Conservation (phyloP, 2,888 invertebrate species). For the Chironomus riparius region DNA sequence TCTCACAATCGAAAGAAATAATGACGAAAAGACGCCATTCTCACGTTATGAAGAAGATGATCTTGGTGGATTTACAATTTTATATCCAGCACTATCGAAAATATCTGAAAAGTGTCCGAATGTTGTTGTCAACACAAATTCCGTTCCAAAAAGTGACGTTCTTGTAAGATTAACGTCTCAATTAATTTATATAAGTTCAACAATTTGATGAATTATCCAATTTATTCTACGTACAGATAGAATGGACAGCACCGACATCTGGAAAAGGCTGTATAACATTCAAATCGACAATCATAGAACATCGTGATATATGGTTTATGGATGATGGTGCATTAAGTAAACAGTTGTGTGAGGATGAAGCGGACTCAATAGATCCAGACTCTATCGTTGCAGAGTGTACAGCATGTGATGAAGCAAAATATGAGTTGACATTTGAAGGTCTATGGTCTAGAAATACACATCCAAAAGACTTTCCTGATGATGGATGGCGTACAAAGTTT, state of each 20-base stretch:
- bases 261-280: constrained; percentile 78
- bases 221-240: neutral
- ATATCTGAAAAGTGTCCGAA: constrained; percentile 75
- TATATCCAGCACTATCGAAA: constrained; percentile 65
- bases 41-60: constrained; percentile 28
- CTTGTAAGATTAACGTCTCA: constrained; percentile 44
- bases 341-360: constrained; percentile 61
- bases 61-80: constrained; percentile 55
- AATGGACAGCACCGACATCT: constrained; percentile 73
- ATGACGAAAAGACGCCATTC: constrained; percentile 39
- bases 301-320: constrained; percentile 67
- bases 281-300: constrained; percentile 68
- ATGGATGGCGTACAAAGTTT: constrained; percentile 76
- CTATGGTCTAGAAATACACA: constrained; percentile 94
- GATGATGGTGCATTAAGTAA: constrained; percentile 66
- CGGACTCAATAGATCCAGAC: constrained; percentile 53
- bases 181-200: neutral
- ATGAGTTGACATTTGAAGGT: constrained; percentile 89
- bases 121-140: constrained; percentile 70
- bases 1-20: constrained; percentile 64
- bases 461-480: constrained; percentile 82
- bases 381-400: constrained; percentile 73
- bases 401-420: constrained; percentile 96
- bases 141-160: constrained; percentile 65
- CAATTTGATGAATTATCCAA: neutral